Evolutionary conservation across 2,888 invertebrate species (phyloP).

Genomic region (Thysanoteuthis rhombus): DNA sequence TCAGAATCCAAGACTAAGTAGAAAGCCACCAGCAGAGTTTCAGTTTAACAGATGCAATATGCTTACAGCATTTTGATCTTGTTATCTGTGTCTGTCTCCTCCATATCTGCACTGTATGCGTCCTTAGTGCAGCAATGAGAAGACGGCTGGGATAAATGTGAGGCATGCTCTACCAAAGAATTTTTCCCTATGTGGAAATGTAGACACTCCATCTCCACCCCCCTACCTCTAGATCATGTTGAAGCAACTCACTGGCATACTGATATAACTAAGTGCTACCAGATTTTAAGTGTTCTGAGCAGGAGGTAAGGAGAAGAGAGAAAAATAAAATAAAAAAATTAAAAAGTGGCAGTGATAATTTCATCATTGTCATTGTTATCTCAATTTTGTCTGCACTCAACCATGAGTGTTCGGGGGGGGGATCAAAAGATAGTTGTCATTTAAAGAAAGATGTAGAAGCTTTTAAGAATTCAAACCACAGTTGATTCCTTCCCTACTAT

Average conservation of each 20-base stretch:
- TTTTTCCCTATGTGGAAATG: neutral
- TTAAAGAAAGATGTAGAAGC: neutral
- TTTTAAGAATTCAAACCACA: neutral
- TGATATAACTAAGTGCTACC: neutral
- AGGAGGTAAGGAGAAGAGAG: neutral
- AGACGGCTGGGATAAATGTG: neutral
- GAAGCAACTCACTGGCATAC: neutral
- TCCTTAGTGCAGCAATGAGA: neutral
- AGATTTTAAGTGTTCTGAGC: neutral
- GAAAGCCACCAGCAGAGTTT: neutral
- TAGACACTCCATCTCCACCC: neutral
- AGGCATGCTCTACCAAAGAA: neutral
- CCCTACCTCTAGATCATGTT: neutral
- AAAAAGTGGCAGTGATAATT: neutral
- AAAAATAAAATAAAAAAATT: neutral
- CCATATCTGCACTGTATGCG: neutral
- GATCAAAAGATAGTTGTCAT: neutral
- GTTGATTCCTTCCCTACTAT: neutral
- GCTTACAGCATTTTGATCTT: neutral
- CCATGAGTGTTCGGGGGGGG: neutral
- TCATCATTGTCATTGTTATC: neutral
- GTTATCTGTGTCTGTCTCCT: neutral
- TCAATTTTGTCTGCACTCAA: neutral
- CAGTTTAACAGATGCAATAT: neutral
- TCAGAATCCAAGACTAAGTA: neutral